phyloP scores from a whole-genome alignment of 2,113 vertebrate species.

The Puffinus mauretanicus region DNA sequence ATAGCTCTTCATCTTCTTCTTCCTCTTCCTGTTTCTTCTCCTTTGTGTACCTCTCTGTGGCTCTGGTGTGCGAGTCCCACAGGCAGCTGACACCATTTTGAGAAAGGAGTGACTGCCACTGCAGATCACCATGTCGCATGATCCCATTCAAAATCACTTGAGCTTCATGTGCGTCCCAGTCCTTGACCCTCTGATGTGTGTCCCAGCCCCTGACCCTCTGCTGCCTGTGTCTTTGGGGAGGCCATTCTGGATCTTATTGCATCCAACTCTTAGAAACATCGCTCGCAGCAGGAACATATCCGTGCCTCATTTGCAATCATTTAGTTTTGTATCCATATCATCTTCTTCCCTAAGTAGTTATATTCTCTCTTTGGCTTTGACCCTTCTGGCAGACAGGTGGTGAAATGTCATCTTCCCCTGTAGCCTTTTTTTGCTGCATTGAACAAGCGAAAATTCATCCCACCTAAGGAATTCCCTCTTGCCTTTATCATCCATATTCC shows the following conservation, averaged over 20 bases:
- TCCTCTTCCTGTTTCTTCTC: neutral
- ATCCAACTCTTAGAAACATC: neutral
- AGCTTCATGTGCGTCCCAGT: neutral
- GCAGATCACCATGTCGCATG: neutral
- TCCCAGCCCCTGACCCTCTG: neutral
- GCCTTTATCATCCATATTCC: neutral
- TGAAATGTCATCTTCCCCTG: neutral
- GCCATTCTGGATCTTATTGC: neutral
- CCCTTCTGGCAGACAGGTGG: neutral
- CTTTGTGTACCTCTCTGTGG: neutral
- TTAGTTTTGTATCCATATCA: neutral
- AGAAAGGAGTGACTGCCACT: neutral
- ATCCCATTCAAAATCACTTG: neutral
- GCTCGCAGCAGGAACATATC: neutral
- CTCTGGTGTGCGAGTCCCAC: neutral
- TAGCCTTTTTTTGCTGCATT: neutral
- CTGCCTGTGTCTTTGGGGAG: neutral
- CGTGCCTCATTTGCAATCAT: neutral
- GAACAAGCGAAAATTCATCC: neutral
- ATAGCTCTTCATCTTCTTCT: neutral
- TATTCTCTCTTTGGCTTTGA: neutral
- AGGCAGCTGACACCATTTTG: neutral
- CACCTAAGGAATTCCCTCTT: neutral
- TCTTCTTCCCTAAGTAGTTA: neutral
- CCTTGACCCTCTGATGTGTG: neutral